Evolutionary conservation across 2,888 invertebrate species (phyloP).

Genomic region (Leptinotarsa haldemani): DNA sequence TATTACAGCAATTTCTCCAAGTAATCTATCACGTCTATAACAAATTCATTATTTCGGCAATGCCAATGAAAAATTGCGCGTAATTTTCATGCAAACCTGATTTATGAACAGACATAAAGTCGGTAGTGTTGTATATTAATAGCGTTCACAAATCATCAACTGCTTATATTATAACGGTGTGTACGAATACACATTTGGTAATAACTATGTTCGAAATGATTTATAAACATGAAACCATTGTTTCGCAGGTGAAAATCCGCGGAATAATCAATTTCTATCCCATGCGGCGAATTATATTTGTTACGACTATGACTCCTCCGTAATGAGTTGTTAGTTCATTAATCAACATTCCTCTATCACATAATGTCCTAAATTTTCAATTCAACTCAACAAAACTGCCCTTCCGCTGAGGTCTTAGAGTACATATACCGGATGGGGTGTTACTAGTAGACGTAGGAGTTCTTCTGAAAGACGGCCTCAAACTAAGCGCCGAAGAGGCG

Average conservation of each 20-base stretch:
- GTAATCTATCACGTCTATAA: conserved; percentile 26
- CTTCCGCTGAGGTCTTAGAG: no score
- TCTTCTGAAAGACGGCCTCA: no score
- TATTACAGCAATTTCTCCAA: conserved; percentile 11
- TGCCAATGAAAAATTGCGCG: conserved; percentile 38
- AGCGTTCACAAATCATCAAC: conserved; percentile 46
- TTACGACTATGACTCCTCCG: no score
- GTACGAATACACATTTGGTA: conserved; percentile 30
- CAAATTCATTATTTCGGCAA: conserved; percentile 39
- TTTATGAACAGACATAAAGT: conserved; percentile 46
- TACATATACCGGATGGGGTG: no score
- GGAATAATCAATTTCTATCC: neutral
- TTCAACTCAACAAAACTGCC: no score
- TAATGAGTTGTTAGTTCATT: no score
- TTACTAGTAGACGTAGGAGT: no score
- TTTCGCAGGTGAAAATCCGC: conserved; percentile 20
- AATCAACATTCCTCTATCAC: no score
- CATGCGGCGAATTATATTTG: neutral
- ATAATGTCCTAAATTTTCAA: no score
- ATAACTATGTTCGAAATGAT: conserved; percentile 26
- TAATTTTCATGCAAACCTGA: conserved; percentile 37
- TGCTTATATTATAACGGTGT: conserved; percentile 40
- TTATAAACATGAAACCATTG: conserved; percentile 15
- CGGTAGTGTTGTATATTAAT: conserved; percentile 45
- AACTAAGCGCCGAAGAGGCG: no score